Base-by-base conservation (phyloP, 1,140 invertebrate species). In the Drosophila nebulosa region DNA sequence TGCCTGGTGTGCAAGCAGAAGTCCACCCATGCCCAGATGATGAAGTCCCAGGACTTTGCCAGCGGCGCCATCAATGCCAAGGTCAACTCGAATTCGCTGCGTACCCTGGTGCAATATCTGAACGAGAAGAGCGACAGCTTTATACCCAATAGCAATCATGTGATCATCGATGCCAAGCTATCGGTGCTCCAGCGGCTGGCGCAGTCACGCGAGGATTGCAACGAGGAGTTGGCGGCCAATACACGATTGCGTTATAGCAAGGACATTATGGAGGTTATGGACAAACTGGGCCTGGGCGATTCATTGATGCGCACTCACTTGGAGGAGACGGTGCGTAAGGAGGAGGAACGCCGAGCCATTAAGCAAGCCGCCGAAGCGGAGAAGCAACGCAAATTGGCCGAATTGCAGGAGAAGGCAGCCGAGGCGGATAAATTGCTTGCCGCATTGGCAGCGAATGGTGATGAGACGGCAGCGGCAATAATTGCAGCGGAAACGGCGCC, bases 191-290 rank as follows among this genome's bases (percentile, higher is more conserved):
- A 58, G 16, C 75, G 90, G 1, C 46, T 91, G 4, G 59, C 62
- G 1, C 64, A 73, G 63, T 77, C 73, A 0, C 59, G 71, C 2
- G 90, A 91, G 62, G 90, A 91, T 60, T 91, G 86, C 67, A 80
- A 68, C 16, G 85, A 84, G 50, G 90, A 90, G 14, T 65, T 90
- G 66, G 77, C 78, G 18, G 56, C 73, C 2, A 79, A 79, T 10
- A 89, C 86, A 0, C 69, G 77, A 4, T 61, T 79, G 16, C 83
- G 90, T 46, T 90, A 88, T 56, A 91, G 92, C 57, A 74, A 86
- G 0, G 92, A 93, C 58, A 79, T 92, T 4, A 77, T 91, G 55
- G 60, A 86, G 24, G 71, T 92, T n/a, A 84, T 92, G 74, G 81
- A 92, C 50, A 81, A 83, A 52, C 66, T 93, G 32, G 79, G 79